Percentiles rank a stretch among this genome's conserved stretches.
phyloP scores from a whole-genome alignment of 2,888 invertebrate species.

The Gandaritis pyraliata region DNA sequence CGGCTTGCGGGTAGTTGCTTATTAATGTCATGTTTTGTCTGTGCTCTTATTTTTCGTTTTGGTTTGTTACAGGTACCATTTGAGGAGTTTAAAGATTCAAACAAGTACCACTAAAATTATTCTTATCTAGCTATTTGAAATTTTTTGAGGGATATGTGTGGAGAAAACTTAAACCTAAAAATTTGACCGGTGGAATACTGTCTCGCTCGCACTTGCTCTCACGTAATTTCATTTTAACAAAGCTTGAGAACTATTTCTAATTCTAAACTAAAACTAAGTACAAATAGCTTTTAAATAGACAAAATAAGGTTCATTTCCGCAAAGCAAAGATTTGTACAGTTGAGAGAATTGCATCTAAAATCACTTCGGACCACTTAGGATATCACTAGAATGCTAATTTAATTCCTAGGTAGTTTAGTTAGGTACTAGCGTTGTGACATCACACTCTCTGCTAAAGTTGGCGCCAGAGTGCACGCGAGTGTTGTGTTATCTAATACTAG shows the following conservation, averaged over 20 bases:
- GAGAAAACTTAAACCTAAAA: background rate
- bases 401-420: background rate
- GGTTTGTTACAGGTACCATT: constrained; percentile 48
- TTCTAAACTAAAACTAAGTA: background rate
- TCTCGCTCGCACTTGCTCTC: background rate
- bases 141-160: background rate
- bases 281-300: background rate
- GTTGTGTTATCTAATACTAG: background rate
- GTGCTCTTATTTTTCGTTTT: constrained; percentile 37
- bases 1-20: constrained; percentile 33
- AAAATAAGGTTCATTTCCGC: background rate
- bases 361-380: constrained; percentile 14
- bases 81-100: constrained; percentile 18
- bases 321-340: background rate
- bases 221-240: background rate
- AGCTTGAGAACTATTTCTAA: background rate
- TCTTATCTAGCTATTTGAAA: background rate
- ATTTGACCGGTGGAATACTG: background rate
- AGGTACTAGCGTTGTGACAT: constrained; percentile 4
- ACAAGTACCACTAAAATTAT: background rate
- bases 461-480: background rate
- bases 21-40: constrained; percentile 43
- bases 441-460: background rate
- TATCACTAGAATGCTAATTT: constrained; percentile 16
- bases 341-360: constrained; percentile 7